phyloP scores from a whole-genome alignment of 2,888 invertebrate species.

The Aphodius granarius region DNA sequence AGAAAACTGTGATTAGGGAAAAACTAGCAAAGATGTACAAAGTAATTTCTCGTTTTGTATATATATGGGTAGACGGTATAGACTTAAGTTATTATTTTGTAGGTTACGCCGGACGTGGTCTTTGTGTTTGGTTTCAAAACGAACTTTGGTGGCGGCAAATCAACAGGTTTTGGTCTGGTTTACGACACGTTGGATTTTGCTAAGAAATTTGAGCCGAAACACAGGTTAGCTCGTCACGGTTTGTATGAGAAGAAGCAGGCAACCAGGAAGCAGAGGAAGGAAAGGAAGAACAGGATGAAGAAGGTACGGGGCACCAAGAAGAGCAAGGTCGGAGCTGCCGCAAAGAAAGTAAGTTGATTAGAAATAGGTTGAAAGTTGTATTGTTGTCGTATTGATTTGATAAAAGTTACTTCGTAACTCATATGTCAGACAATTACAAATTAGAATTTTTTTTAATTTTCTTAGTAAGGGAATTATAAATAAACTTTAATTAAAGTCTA shows the following conservation, averaged over 20 bases:
- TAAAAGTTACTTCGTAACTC: no score
- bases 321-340: constrained; percentile 92
- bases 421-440: no score
- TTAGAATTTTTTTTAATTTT: no score
- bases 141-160: constrained; percentile 98
- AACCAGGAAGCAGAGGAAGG: constrained; percentile 98
- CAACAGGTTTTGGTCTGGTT: constrained; percentile 95
- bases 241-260: constrained; percentile 90
- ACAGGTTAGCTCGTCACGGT: constrained; percentile 93
- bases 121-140: constrained; percentile 98
- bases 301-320: constrained; percentile 99
- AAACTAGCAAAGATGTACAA: constrained; percentile 98
- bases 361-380: not conserved
- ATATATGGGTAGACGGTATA: no score
- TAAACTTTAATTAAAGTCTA: no score
- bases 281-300: constrained; percentile 99
- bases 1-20: constrained; percentile 96
- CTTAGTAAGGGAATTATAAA: no score
- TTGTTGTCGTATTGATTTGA: no score
- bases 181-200: constrained; percentile 97
- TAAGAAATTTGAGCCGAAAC: constrained; percentile 99
- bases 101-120: constrained; percentile 88
- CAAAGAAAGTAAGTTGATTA: constrained; percentile 69
- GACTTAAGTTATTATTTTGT: constrained; percentile 29
- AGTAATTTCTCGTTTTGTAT: constrained; percentile 54